phyloP scores from a whole-genome alignment of 2,113 vertebrate species.

The Lophotis ruficrista region DNA sequence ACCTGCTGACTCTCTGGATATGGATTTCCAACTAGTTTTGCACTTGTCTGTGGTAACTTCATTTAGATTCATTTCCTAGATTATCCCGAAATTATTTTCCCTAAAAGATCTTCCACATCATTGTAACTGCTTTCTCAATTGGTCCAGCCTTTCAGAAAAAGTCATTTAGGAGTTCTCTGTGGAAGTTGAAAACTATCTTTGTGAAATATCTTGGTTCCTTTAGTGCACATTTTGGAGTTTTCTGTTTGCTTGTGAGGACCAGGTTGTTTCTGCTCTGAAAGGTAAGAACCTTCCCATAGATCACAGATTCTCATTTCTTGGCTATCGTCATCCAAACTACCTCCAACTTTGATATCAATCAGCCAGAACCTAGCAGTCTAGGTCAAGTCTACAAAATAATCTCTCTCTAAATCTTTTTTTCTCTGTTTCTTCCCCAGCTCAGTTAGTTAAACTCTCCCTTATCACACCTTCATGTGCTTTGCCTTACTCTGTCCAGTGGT shows the following conservation, averaged over 20 bases:
- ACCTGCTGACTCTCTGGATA: neutral
- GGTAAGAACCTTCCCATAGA: neutral
- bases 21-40: neutral
- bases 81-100: neutral
- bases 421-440: neutral
- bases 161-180: neutral
- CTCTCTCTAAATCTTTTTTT: neutral
- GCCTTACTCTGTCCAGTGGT: neutral
- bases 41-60: neutral
- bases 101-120: neutral
- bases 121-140: neutral
- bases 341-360: neutral
- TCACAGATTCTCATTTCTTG: neutral
- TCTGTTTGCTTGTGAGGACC: neutral
- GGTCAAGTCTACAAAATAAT: neutral
- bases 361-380: neutral
- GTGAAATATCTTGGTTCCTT: neutral
- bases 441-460: neutral
- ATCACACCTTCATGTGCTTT: fast-evolving
- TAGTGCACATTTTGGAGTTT: neutral
- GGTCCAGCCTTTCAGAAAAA: neutral
- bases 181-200: neutral
- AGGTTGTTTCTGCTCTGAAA: neutral
- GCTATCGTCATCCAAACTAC: neutral
- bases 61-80: neutral